Base-by-base conservation (phyloP, 2,888 invertebrate species). In the Drosophila paranaensis region DNA sequence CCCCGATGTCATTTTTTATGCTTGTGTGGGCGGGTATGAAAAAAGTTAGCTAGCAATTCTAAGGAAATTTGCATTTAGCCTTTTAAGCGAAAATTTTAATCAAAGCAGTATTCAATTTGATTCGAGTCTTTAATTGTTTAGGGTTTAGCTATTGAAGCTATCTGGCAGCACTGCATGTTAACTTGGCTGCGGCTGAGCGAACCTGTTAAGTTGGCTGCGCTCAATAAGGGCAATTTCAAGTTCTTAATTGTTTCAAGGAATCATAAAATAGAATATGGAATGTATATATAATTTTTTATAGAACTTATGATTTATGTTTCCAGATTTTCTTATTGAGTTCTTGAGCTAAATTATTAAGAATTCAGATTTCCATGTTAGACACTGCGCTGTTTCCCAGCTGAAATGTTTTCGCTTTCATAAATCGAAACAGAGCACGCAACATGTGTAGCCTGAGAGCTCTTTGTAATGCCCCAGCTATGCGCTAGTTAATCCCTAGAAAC, bases 401-500 rank as follows among this genome's bases (percentile, higher is more conserved):
- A 39, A 10, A 55, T 37, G 13, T 51, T 45, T 50, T 27, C 11
- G 5, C 25, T 53, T 50, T 50, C 40, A 33, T 30, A 25, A 60
- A 45, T 60, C 51, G 6, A 56, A 54, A 27, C 30, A 33, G 43
- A 55, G 58, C 63, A 6, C 2, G 16, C 2, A 54, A 69, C 58
- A 67, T 43, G 40, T 60, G 51, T 45, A 11, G 48, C 55, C 46
- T 14, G 37, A 33, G 45, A 56, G 51, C 45, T 56, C 39, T 35
- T 16, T 9, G n/a, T 43, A 16, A 55, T 58, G 51, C 53, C 30
- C 11, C 35, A 13, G 65, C 42, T 48, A 54, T 55, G 33, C 11
- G 42, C 13, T 71, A 27, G 40, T 10, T 65, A 65, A 57, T 71
- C 46, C 46, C 37, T 40, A 16, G 30, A 35, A 70, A 74, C 58